Evolutionary conservation across 2,113 vertebrate species (phyloP).

Genomic region (Indri indri): DNA sequence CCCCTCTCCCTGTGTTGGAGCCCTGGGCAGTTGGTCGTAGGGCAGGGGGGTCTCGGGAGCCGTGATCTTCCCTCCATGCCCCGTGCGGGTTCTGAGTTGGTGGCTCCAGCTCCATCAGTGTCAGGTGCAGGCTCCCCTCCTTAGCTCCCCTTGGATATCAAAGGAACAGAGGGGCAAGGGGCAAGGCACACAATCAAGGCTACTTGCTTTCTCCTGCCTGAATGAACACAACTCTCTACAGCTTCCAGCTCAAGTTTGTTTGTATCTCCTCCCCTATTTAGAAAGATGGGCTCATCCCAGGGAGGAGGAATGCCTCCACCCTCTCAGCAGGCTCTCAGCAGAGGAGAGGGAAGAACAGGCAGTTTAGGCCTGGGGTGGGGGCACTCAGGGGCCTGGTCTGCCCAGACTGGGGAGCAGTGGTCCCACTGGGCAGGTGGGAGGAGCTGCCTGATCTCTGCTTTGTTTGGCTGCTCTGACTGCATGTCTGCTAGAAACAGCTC

Average conservation of each 20-base stretch:
- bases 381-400: too few species aligned
- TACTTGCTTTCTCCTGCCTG: conserved; percentile 57
- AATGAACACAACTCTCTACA: conserved; percentile 6
- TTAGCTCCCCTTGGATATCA: background rate
- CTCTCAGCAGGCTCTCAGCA: background rate
- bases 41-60: background rate
- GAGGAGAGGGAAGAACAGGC: background rate
- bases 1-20: background rate
- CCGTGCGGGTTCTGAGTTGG: background rate
- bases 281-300: background rate
- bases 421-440: background rate
- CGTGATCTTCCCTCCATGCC: background rate
- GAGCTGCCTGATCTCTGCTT: background rate
- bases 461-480: background rate
- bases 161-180: background rate
- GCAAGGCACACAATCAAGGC: background rate
- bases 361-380: background rate
- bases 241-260: conserved; percentile 12
- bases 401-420: background rate
- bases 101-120: background rate
- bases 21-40: too few species aligned
- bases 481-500: background rate
- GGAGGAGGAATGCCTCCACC: background rate
- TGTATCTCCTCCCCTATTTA: background rate
- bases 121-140: background rate